Conservation (phyloP, 2,113 vertebrate genomes). For the Alethe diademata region DNA sequence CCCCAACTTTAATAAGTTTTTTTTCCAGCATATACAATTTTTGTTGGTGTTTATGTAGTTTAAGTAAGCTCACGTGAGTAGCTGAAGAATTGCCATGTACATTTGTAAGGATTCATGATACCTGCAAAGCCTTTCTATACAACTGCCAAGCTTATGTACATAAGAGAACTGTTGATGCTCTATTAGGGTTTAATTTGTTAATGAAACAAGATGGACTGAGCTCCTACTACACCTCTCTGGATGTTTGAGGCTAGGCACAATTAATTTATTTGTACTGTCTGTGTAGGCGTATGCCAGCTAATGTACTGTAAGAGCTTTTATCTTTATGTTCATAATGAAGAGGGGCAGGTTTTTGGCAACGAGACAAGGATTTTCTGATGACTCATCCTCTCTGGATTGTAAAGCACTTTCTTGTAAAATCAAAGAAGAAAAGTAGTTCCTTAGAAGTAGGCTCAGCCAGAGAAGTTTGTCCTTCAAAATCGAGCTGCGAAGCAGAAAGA, state of each 20-base stretch:
- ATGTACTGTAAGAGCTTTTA: constrained; percentile 80
- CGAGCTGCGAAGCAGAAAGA: neutral
- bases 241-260: constrained; percentile 77
- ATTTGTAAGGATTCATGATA: neutral
- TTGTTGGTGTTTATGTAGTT: neutral
- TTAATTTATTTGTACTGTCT: constrained; percentile 82
- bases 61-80: neutral
- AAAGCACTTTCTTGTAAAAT: constrained; percentile 74
- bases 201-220: constrained; percentile 75
- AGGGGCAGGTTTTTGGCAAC: constrained; percentile 74
- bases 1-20: neutral
- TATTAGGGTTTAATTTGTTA: constrained; percentile 78
- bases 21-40: neutral
- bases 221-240: constrained; percentile 70
- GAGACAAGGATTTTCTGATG: constrained; percentile 72
- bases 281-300: constrained; percentile 76
- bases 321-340: constrained; percentile 80
- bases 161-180: constrained; percentile 56
- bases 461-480: constrained; percentile 32
- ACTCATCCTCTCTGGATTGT: constrained; percentile 70
- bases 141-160: neutral
- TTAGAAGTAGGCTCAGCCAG: constrained; percentile 37
- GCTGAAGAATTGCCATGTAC: neutral
- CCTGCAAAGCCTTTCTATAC: neutral
- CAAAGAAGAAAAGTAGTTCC: constrained; percentile 44